Evolutionary conservation across 2,113 vertebrate species (phyloP).

Genomic region (Syngnathus typhle): DNA sequence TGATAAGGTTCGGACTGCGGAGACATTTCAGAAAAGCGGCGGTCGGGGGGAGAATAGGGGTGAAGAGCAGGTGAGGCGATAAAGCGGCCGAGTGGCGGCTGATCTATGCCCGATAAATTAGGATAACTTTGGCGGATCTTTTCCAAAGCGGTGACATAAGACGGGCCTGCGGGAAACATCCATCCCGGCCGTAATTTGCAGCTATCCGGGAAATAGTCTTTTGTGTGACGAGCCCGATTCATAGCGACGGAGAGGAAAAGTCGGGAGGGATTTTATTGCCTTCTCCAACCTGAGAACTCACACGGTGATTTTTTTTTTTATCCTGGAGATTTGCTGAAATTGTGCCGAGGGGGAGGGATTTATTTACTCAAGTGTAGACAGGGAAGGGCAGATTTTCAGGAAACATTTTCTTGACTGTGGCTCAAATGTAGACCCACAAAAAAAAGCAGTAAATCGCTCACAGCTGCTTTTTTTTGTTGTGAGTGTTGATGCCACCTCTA

Average conservation of each 20-base stretch:
- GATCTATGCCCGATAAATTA: conserved; percentile 67
- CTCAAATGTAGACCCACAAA: no score
- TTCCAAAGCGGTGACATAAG: conserved; percentile 45
- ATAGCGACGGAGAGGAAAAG: neutral
- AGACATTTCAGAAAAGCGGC: conserved; percentile 26
- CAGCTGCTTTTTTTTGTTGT: neutral
- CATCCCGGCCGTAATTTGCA: neutral
- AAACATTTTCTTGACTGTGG: neutral
- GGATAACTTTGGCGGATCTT: conserved; percentile 56
- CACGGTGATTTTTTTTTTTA: neutral
- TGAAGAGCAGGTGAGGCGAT: conserved; percentile 28
- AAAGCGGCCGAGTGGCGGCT: conserved; percentile 47
- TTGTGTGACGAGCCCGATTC: neutral
- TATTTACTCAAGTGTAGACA: neutral
- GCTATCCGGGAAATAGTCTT: neutral
- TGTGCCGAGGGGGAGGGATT: neutral
- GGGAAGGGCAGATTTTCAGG: neutral
- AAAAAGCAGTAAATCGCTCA: no score
- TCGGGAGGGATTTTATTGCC: neutral
- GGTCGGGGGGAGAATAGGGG: conserved; percentile 21
- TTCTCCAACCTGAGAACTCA: neutral
- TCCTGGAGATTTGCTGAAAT: neutral
- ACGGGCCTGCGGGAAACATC: conserved; percentile 15
- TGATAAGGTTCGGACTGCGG: conserved; percentile 34
- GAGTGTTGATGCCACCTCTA: neutral